These are phyloP conservation scores for Sminthopsis crassicaudata DNA, from an alignment of 2,113 vertebrate species.

Conservation along the genomic window DNA sequence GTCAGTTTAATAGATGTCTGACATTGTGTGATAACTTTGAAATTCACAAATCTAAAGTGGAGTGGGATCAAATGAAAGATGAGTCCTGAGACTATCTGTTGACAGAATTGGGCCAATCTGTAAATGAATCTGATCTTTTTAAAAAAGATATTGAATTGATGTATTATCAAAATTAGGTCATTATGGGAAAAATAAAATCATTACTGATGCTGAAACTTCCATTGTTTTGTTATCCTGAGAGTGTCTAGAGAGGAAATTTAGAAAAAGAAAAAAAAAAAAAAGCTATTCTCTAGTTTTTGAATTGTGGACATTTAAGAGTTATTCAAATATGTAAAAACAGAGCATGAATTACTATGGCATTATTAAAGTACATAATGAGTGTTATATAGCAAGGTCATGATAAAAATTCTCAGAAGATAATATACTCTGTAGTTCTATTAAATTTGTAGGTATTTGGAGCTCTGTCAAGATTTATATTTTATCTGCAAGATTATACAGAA, in stretches of 20 bases:
- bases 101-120: slow-evolving; percentile 46
- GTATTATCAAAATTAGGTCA: slow-evolving; percentile 50
- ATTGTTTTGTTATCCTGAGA: neutral
- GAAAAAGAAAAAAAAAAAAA: neutral
- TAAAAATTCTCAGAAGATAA: neutral
- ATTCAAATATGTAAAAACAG: neutral
- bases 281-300: slow-evolving; percentile 9
- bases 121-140: slow-evolving; percentile 52
- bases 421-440: neutral
- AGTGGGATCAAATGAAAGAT: slow-evolving; percentile 47
- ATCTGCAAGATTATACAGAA: neutral
- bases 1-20: slow-evolving; percentile 48
- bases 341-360: neutral
- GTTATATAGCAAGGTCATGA: neutral
- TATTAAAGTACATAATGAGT: slow-evolving; percentile 8
- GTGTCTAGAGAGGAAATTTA: neutral
- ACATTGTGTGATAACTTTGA: slow-evolving; percentile 44
- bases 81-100: slow-evolving; percentile 54
- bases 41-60: slow-evolving; percentile 46
- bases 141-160: slow-evolving; percentile 20
- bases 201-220: slow-evolving; percentile 48
- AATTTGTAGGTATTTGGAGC: neutral
- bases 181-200: slow-evolving; percentile 43
- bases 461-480: neutral
- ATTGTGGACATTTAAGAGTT: neutral